phyloP scores from a whole-genome alignment of 2,797 vertebrate genomes.

The Acanthurus lineatus region DNA sequence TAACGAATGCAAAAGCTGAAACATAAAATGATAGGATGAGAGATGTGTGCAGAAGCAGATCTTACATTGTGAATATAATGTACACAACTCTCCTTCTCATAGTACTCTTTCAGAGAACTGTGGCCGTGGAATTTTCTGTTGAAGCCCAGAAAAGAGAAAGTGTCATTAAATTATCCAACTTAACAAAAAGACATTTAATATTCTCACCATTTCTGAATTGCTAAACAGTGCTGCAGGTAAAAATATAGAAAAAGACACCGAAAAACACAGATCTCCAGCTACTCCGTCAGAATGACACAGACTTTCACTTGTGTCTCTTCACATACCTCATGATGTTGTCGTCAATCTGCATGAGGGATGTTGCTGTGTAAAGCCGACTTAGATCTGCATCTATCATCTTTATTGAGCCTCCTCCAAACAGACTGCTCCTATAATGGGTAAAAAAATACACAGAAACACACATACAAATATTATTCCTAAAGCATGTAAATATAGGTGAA shows the following conservation, averaged over 20 bases:
- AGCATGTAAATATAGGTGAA: background rate
- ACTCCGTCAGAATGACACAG: background rate
- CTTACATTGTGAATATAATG: constrained; percentile 97
- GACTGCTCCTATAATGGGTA: constrained; percentile 85
- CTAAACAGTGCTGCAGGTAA: no score
- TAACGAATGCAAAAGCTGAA: constrained; percentile 17
- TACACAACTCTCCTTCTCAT: constrained; percentile 97
- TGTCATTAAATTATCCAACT: background rate
- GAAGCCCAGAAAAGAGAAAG: constrained; percentile 20
- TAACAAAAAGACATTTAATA: constrained; percentile 4
- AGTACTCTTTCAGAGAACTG: constrained; percentile 95
- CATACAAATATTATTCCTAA: background rate
- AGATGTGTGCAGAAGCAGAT: background rate
- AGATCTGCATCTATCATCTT: constrained; percentile 91
- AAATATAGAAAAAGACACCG: background rate
- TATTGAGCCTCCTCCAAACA: constrained; percentile 87
- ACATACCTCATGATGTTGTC: constrained; percentile 96
- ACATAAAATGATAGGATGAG: background rate
- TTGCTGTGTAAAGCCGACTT: constrained; percentile 93
- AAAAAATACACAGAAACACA: constrained; percentile 8
- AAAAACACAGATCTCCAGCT: background rate
- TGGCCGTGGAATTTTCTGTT: constrained; percentile 97
- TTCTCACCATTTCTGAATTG: background rate
- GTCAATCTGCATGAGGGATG: constrained; percentile 99
- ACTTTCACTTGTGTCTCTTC: background rate